Evolutionary conservation across 2,113 vertebrate species (phyloP), one percentile per base, ranked within the genome.

Genomic region (Willisornis vidua): DNA sequence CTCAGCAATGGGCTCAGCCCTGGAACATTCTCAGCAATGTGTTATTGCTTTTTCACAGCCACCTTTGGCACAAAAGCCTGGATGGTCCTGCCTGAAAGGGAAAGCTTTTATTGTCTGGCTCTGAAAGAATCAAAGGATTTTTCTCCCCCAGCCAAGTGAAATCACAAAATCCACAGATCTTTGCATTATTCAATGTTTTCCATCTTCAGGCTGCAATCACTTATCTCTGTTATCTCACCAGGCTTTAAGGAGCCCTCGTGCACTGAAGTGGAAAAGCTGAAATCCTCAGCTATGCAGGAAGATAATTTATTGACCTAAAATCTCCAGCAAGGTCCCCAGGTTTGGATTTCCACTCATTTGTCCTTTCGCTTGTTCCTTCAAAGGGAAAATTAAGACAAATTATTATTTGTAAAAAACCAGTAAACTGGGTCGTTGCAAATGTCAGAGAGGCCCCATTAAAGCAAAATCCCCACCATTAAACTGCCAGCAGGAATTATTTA

Each of bases 301-400:
- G 94, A 94, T 97, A 95, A 97, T 97, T 97, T 96, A 94, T 79
- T 93, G 97, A 95, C 95, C 77, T 91, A 70, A 96, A 97, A 94
- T 94, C 97, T 74, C 94, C 90, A 89, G 85, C 28, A 37, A 94
- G 91, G 94, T 90, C 61, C 94, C 63, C 85, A 96, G 92, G 90
- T 94, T 93, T 87, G 89, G 72, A 86, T 81, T 86, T 91, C 65
- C 65, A 74, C 81, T 71, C 19, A 5, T 93, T 79, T 39, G 68
- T 83, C 85, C 85, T 92, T 82, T 87, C 54, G 35, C 94, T 89
- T 90, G 62, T 55, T 91, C 83, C 82, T 87, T 97, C 61, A 57
- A 94, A 94, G 85, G 55, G 82, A 89, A 96, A 97, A 96, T 86
- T 85, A 95, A 77, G 55, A 86, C 33, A 93, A 92, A 93, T 74